Percentiles rank a stretch among this genome's conserved stretches.
These are phyloP conservation scores for Trachurus trachurus DNA, from an alignment of 2,797 vertebrate species.

Conservation along the genomic window DNA sequence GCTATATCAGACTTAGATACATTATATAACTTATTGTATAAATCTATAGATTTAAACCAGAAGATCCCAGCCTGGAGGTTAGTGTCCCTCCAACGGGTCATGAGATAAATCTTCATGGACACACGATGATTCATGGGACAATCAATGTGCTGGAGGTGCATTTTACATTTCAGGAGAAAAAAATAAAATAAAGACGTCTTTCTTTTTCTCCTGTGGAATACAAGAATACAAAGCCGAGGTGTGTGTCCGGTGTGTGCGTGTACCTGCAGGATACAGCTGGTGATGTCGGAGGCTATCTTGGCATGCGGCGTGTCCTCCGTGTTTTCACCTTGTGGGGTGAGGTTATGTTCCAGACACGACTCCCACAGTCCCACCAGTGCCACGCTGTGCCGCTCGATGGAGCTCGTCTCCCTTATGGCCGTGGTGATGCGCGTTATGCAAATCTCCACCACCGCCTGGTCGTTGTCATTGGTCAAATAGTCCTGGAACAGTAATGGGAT, in stretches of 20 bases:
- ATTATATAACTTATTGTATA: no score
- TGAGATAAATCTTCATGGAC: neutral
- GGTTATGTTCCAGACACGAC: constrained; percentile 94
- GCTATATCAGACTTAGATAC: no score
- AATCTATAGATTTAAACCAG: neutral
- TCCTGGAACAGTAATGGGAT: constrained; percentile 84
- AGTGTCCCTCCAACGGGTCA: neutral
- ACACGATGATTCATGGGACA: neutral
- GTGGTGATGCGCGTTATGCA: constrained; percentile 96
- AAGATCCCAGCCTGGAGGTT: neutral
- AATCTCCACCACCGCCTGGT: constrained; percentile 98
- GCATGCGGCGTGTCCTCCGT: constrained; percentile 94
- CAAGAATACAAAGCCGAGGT: neutral
- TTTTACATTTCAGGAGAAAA: constrained; percentile 16
- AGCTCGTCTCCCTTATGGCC: constrained; percentile 92
- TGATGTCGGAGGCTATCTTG: constrained; percentile 98
- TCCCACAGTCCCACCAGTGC: constrained; percentile 96
- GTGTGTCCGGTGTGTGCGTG: constrained; percentile 1
- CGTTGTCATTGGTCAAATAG: constrained; percentile 95
- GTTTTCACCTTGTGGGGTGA: constrained; percentile 87
- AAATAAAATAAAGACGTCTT: neutral
- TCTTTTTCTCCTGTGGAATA: neutral
- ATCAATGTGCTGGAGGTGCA: constrained; percentile 1
- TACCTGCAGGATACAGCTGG: constrained; percentile 97
- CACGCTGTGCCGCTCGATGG: constrained; percentile 90